Evolutionary conservation across 1,140 invertebrate genomes (phyloP), one percentile per base, ranked within the genome.

Genomic region (Dreissena polymorpha): DNA sequence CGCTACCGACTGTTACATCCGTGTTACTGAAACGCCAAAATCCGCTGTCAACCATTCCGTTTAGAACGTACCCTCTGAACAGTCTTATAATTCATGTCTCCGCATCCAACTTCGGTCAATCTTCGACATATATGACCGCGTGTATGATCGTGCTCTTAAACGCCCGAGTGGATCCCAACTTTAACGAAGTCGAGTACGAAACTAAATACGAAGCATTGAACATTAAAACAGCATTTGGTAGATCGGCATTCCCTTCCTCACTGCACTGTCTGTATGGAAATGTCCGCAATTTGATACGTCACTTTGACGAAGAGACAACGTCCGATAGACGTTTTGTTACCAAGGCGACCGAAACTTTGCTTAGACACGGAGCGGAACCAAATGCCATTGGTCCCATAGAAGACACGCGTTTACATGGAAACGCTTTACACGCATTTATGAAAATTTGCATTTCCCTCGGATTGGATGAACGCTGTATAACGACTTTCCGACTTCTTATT

Each of bases 31-130:
- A 86, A n/a, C 76, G 79, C 13, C 87, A 88, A 18, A 86, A 86
- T 65, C 84, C 89, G 13, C 73, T 79, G n/a, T 85, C 76, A 16
- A 76, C 64, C n/a, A 25, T 85, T 10, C 90, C 90, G 0, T 90
- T 88, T 12, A 77, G 90, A 49, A 90, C 90, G 8, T 91, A 86
- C 65, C 90, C 90, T 3, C 70, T 91, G 23, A 90, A 91, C 70
- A 91, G 89, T 67, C 70, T 91, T 16, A 68, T 91, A 21, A 84
- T 86, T 29, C 80, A 84, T 49, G 68, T 84, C 0, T 65, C 81
- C 6, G 77, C 85, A 6, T 71, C 84, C 25, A 82, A 86, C 25
- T 79, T 91, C 57, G 85, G 88, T 39, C 84, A 86, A 53, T 81
- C 79, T 16, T 80, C 77, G 12, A 87, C 87, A 5, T 88, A 84